A percentile compares a stretch with the other conserved stretches of the same genome.
Evolutionary conservation across 2,888 invertebrate species (phyloP).

Genomic region (Malthinus seriepunctatus): DNA sequence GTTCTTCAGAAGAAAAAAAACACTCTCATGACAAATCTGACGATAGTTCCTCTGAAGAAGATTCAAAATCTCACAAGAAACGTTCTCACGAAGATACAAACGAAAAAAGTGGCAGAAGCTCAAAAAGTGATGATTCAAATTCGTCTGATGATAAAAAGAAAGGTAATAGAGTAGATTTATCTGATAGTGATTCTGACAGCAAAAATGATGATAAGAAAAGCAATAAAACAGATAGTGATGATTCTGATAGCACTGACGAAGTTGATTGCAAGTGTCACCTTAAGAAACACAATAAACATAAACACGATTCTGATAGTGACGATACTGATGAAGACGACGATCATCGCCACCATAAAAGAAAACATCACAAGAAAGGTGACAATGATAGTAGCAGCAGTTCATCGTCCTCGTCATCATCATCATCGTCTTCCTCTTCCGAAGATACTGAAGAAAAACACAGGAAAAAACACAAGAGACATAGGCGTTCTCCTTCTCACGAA

Average conservation of each 20-base stretch:
- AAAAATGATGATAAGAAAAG: slow-evolving; percentile 17
- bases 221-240: slow-evolving; percentile 18
- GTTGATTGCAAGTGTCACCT: slow-evolving; percentile 22
- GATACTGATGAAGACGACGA: neutral
- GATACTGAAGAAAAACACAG: slow-evolving; percentile 16
- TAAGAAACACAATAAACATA: slow-evolving; percentile 13
- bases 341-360: neutral
- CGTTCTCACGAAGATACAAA: neutral
- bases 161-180: neutral
- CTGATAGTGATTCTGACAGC: slow-evolving; percentile 13
- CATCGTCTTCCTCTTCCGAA: slow-evolving; percentile 14
- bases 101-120: slow-evolving; percentile 3
- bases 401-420: neutral
- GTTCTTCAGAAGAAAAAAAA: slow-evolving; percentile 17
- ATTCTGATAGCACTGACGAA: slow-evolving; percentile 25
- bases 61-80: neutral
- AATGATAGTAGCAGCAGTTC: slow-evolving; percentile 9
- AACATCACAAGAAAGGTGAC: neutral
- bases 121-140: slow-evolving; percentile 9
- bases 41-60: slow-evolving; percentile 20
- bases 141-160: slow-evolving; percentile 19
- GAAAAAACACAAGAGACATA: slow-evolving; percentile 19
- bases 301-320: slow-evolving; percentile 4
- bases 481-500: slow-evolving; percentile 29
- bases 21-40: slow-evolving; percentile 25